Conservation (phyloP, 2,888 invertebrate species). For the Eledona agricola region DNA sequence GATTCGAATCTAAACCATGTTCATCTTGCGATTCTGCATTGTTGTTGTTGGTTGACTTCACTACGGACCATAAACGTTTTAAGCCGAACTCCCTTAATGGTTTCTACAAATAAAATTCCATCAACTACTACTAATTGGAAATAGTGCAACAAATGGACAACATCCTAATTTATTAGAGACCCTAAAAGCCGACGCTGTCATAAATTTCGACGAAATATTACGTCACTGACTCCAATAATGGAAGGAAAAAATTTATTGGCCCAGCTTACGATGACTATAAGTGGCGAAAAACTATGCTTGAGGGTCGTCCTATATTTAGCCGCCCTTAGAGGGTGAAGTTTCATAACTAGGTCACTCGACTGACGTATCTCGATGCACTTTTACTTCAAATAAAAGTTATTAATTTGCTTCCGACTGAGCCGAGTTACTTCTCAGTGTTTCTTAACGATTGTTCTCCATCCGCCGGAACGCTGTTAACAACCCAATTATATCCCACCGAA, state of each 20-base stretch:
- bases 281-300: slow-evolving; percentile 12
- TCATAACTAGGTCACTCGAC: slow-evolving; percentile 15
- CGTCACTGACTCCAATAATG: no score
- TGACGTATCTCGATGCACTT: slow-evolving; percentile 20
- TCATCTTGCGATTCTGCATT: slow-evolving; percentile 51
- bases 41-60: slow-evolving; percentile 61
- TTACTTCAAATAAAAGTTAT: no score
- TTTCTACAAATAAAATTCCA: slow-evolving; percentile 61
- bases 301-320: slow-evolving; percentile 21
- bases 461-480: slow-evolving; percentile 15
- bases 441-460: slow-evolving; percentile 9
- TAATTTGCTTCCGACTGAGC: no score
- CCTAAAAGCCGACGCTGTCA: no score
- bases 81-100: slow-evolving; percentile 62
- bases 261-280: no score
- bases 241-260: no score
- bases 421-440: no score
- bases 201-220: no score
- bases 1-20: slow-evolving; percentile 46
- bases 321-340: slow-evolving; percentile 21
- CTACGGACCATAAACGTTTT: slow-evolving; percentile 63
- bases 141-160: no score
- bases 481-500: slow-evolving; percentile 20
- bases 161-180: no score
- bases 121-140: no score